Conservation (phyloP, 2,888 invertebrate genomes). For the Apodemia zela region DNA sequence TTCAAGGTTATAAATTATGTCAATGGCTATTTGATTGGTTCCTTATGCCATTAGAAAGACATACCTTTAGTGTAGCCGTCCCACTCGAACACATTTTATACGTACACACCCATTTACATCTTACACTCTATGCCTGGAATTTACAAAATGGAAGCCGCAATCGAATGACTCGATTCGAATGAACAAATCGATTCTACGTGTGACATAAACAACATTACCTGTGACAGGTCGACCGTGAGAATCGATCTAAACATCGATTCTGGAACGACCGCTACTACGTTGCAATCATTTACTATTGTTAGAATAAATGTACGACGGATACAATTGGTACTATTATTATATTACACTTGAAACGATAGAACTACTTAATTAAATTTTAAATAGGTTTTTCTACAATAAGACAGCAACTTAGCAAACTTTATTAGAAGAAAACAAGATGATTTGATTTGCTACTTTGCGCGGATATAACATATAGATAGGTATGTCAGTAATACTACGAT, state of each 20-base stretch:
- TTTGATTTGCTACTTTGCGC: no score
- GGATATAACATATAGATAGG: no score
- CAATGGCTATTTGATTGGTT: not conserved
- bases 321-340: slow-evolving; percentile 13
- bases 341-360: slow-evolving; percentile 2
- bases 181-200: slow-evolving; percentile 35
- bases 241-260: slow-evolving; percentile 33
- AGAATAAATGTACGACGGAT: slow-evolving; percentile 22
- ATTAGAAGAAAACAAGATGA: no score
- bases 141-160: slow-evolving; percentile 35
- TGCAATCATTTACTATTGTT: slow-evolving; percentile 31
- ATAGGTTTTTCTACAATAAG: not conserved
- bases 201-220: slow-evolving; percentile 42
- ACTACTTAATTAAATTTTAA: not conserved
- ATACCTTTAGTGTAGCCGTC: not conserved
- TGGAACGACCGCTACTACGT: slow-evolving; percentile 32
- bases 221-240: slow-evolving; percentile 42
- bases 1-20: not conserved
- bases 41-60: not conserved
- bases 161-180: slow-evolving; percentile 28
- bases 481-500: no score
- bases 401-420: no score
- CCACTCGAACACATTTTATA: slow-evolving; percentile 3
- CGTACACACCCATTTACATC: slow-evolving; percentile 33
- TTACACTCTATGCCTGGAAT: slow-evolving; percentile 31